Conservation (phyloP, 2,888 invertebrate genomes). For the Plemyria rubiginata region DNA sequence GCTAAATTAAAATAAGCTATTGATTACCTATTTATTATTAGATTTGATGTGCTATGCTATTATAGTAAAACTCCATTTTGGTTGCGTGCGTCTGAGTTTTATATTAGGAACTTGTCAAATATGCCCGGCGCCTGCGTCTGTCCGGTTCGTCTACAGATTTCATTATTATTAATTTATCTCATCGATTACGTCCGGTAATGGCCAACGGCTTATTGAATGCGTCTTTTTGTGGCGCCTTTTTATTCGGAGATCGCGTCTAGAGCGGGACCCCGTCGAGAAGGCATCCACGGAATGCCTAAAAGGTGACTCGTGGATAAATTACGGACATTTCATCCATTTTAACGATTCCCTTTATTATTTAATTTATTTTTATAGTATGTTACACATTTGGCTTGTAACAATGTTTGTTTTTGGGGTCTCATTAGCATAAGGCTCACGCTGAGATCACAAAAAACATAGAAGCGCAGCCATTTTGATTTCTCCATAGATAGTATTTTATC, state of each 20-base stretch:
- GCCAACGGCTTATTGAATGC: slow-evolving; percentile 82
- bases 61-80: neutral
- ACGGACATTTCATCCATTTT: slow-evolving; percentile 84
- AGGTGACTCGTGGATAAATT: slow-evolving; percentile 85
- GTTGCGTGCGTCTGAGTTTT: slow-evolving; percentile 8
- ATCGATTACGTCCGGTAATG: slow-evolving; percentile 82
- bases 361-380: slow-evolving; percentile 84
- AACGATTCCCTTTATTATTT: slow-evolving; percentile 85
- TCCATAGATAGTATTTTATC: slow-evolving; percentile 71
- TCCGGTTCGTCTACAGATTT: slow-evolving; percentile 61
- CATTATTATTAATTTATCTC: slow-evolving; percentile 83
- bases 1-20: too few species aligned
- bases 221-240: slow-evolving; percentile 84
- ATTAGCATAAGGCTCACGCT: slow-evolving; percentile 82
- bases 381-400: slow-evolving; percentile 84
- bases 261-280: slow-evolving; percentile 80
- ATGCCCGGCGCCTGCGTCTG: slow-evolving; percentile 48
- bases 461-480: slow-evolving; percentile 71
- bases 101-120: slow-evolving; percentile 43
- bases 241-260: slow-evolving; percentile 80
- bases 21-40: too few species aligned
- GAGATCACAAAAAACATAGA: slow-evolving; percentile 63
- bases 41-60: too few species aligned
- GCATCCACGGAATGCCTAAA: slow-evolving; percentile 83
- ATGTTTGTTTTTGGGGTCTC: slow-evolving; percentile 83